phyloP scores from a whole-genome alignment of 2,888 invertebrate species.

The Bimastos eiseni region DNA sequence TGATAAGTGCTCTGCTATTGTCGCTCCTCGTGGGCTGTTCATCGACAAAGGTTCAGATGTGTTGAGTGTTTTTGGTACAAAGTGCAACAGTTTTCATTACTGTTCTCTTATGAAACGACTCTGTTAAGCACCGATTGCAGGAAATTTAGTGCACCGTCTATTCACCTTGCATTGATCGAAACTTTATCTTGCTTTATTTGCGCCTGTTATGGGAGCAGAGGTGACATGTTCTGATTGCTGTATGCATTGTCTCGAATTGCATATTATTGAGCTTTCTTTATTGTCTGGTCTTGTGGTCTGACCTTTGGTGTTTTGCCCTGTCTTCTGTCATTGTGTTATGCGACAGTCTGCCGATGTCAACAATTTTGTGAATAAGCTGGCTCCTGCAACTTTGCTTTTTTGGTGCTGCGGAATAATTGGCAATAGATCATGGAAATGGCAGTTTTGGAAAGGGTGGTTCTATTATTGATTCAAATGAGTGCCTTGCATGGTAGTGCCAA shows the following conservation, averaged over 20 bases:
- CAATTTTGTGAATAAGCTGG: too few relatives aligned
- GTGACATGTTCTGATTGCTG: background rate
- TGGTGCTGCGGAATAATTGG: too few relatives aligned
- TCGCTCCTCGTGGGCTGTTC: background rate
- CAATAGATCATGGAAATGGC: too few relatives aligned
- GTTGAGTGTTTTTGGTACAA: background rate
- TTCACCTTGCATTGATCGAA: background rate
- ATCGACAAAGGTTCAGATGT: background rate
- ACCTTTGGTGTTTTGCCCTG: background rate
- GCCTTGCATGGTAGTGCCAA: too few relatives aligned
- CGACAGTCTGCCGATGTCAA: background rate
- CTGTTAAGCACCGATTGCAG: background rate
- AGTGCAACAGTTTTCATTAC: conserved; percentile 13
- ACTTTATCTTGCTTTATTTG: background rate
- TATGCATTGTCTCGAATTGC: background rate
- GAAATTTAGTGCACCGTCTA: background rate
- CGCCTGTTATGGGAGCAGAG: background rate
- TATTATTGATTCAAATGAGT: too few relatives aligned
- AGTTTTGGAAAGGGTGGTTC: too few relatives aligned
- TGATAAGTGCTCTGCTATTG: background rate
- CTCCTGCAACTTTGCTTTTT: too few relatives aligned
- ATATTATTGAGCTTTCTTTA: background rate
- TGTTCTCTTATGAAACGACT: background rate
- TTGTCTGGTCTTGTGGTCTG: background rate
- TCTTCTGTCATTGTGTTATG: background rate